Evolutionary conservation across 2,797 vertebrate species (phyloP).

Genomic region (Cyclopterus lumpus): DNA sequence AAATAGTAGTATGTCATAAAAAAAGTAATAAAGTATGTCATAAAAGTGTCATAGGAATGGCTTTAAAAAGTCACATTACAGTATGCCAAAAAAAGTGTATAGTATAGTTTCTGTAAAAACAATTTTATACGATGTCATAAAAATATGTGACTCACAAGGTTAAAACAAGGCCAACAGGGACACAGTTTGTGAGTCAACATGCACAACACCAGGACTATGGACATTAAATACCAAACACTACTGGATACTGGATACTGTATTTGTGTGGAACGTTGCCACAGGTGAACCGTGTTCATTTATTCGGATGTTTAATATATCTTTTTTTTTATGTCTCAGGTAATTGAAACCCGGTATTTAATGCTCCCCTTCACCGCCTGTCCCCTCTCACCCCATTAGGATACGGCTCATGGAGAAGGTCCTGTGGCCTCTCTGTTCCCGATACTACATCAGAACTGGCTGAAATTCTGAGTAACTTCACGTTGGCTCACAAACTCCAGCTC

Average conservation of each 20-base stretch:
- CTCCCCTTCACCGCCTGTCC: neutral
- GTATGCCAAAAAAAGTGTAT: no score
- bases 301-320: neutral
- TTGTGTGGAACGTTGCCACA: neutral
- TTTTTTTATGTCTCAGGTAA: constrained; percentile 1
- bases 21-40: neutral
- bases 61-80: no score
- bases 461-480: constrained; percentile 73
- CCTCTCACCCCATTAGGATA: constrained; percentile 73
- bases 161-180: no score
- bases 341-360: neutral
- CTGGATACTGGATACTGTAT: neutral
- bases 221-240: neutral
- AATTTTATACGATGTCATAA: no score
- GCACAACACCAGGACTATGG: no score
- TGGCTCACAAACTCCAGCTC: constrained; percentile 82
- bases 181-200: no score
- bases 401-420: constrained; percentile 81
- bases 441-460: constrained; percentile 75
- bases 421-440: constrained; percentile 80
- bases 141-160: no score
- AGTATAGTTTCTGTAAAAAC: no score
- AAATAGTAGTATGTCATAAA: neutral
- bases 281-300: neutral
- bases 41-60: neutral